phyloP scores from a whole-genome alignment of 1,140 invertebrate species.

The Copidosoma floridanum region DNA sequence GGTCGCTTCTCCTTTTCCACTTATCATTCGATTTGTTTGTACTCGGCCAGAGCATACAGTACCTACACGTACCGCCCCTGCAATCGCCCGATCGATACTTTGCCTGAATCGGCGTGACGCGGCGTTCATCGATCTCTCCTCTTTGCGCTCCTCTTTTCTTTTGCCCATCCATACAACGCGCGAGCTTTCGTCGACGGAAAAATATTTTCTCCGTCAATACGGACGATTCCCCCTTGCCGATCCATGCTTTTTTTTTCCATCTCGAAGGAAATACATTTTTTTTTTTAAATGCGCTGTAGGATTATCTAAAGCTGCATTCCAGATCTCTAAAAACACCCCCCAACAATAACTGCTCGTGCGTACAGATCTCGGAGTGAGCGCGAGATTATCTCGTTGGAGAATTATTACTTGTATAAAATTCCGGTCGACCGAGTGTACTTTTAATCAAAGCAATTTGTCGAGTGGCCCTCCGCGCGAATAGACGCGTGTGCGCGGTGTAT shows the following conservation, averaged over 20 bases:
- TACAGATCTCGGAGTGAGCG: background rate
- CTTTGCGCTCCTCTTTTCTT: conserved; percentile 11
- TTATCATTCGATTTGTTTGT: background rate
- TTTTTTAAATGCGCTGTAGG: too few species aligned
- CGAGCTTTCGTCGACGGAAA: too few species aligned
- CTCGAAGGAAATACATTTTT: too few species aligned
- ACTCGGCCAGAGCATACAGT: too few species aligned
- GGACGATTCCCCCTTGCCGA: too few species aligned
- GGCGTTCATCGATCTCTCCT: conserved; percentile 31
- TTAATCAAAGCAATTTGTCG: conserved; percentile 1
- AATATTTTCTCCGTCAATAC: background rate
- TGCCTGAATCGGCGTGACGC: background rate
- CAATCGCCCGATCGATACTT: background rate
- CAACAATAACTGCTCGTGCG: too few species aligned
- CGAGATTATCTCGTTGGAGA: conserved; percentile 1
- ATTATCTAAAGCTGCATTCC: too few species aligned
- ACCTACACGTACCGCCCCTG: background rate
- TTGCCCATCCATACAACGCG: background rate
- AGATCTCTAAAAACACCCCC: too few species aligned
- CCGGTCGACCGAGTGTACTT: background rate
- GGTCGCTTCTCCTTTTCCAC: background rate
- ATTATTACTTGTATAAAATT: background rate
- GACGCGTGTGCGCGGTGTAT: too few species aligned
- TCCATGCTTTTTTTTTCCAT: too few species aligned
- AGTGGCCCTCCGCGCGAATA: too few species aligned